Base-by-base conservation (phyloP, 1,140 invertebrate species). In the Nilaparvata lugens region DNA sequence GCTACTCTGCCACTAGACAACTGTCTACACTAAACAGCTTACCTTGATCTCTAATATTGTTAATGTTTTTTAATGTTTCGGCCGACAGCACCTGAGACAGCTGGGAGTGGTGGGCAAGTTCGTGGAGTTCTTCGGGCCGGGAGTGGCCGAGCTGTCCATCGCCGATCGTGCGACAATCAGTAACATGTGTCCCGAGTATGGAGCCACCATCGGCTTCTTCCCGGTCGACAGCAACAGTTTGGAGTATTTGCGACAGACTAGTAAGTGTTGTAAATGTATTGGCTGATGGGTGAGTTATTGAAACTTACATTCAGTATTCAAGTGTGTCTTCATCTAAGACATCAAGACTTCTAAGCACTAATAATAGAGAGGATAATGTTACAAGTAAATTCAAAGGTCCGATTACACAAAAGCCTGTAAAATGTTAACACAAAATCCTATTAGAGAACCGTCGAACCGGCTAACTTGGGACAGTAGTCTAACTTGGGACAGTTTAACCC, bases 171-270 rank as follows among this genome's bases (percentile, higher is more conserved):
- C 87, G 61, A 97, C 83, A 35, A 96, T 92, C 71, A 94, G 85
- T 35, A 98, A 98, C 75, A 98, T 98, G 96, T 97, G 92, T 73
- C 95, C 95, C 0, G 96, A 98, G 77, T 98, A 97, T 74, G 91
- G 97, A 21, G 96, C 96, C 7, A 98, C 96, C 0, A 86, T 95
- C 64, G 95, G 91, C 0, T 97, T 89, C 73, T 99, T 99, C 76
- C 92, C 97, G 2, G 89, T 97, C 1, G 97, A 99, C 76, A 73
- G 83, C 23, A 84, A 87, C 40, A 94, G 91, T 25, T 78, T 98
- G 19, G 74, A 78, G 25, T 98, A 98, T 71, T 81, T 97, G 25
- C 74, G 76, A 51, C 93, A 97, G 78, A 97, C 94, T 62, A 93
- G 94, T 94, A 74, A 75, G 75, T 74, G 31, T 42, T 51, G 45